A percentile compares a stretch with the other conserved stretches of the same genome.
These are phyloP conservation scores for Caenorhabditis auriculariae DNA, from an alignment of 2,888 invertebrate genomes.

Conservation along the genomic window DNA sequence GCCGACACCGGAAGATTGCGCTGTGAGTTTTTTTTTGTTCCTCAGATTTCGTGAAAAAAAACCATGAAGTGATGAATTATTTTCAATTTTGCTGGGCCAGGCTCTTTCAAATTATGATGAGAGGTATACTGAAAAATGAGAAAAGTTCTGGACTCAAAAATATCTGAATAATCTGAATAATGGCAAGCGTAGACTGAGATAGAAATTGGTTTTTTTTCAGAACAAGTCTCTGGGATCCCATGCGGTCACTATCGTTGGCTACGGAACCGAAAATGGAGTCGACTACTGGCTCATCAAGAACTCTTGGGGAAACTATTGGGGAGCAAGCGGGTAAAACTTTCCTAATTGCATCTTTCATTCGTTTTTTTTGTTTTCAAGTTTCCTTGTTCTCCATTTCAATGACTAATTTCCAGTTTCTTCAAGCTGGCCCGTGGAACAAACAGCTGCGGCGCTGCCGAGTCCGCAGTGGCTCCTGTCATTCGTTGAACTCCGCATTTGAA, in stretches of 20 bases:
- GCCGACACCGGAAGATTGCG: conserved; percentile 43
- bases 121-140: too few species aligned
- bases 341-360: too few species aligned
- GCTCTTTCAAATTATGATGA: too few species aligned
- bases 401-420: conserved; percentile 39
- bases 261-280: conserved; percentile 36
- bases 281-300: conserved; percentile 55
- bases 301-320: conserved; percentile 50
- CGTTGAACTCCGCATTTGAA: too few species aligned
- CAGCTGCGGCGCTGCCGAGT: conserved; percentile 45
- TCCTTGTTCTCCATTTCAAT: too few species aligned
- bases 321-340: conserved; percentile 34
- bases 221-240: conserved; percentile 44
- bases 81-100: too few species aligned
- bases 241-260: conserved; percentile 53
- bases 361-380: background rate
- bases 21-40: background rate
- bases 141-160: too few species aligned
- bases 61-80: too few species aligned
- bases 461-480: conserved; percentile 31
- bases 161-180: too few species aligned
- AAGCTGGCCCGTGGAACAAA: conserved; percentile 49
- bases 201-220: conserved; percentile 2
- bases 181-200: too few species aligned
- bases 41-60: background rate